Base-by-base conservation (phyloP, 1,140 invertebrate genomes). In the Ceratina japonica region DNA sequence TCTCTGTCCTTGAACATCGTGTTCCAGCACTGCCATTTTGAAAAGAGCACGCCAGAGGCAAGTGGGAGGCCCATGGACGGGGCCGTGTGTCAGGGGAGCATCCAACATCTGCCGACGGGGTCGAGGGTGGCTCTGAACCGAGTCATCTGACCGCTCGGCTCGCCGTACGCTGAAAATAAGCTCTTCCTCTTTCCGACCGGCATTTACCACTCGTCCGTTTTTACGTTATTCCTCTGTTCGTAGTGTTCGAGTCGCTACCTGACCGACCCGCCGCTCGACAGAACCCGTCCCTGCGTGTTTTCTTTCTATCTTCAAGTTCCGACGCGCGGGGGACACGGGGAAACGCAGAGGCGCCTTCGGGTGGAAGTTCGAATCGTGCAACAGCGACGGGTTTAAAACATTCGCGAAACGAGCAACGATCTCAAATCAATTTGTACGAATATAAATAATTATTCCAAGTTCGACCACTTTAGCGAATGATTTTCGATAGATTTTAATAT, bases 241-340 rank as follows among this genome's bases (percentile, higher is more conserved):
- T 74, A 75, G 65, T 65, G 37, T 59, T 49, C 56, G 37, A 62
- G n/a, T n/a, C 79, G 61, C 37, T 44, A 44, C 15, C 65, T 66
- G 18, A 75, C 51, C 69, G 27, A 82, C 66, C 73, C 81, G 76
- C 83, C 83, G 80, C 51, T 72, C 75, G 81, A 66, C 83, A 84
- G 72, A 81, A 85, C 86, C 80, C 84, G 85, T 85, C 87, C 87
- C 81, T 88, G 85, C 85, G 44, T 77, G 79, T 87, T 87, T 87
- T 85, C 81, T 82, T 62, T 82, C 65, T 52, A 84, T 88, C 58
- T 75, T 81, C 74, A 58, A 71, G 78, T 72, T 64, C 37, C 79
- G 27, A 44, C 37, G 37, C 24, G 74, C 72, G 44, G 74, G 82
- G 79, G 79, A 82, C n/a, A 78, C 10, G 37, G 37, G 37, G 37